Base-by-base conservation (phyloP, 2,888 invertebrate genomes). In the Drosophila niveifrons region DNA sequence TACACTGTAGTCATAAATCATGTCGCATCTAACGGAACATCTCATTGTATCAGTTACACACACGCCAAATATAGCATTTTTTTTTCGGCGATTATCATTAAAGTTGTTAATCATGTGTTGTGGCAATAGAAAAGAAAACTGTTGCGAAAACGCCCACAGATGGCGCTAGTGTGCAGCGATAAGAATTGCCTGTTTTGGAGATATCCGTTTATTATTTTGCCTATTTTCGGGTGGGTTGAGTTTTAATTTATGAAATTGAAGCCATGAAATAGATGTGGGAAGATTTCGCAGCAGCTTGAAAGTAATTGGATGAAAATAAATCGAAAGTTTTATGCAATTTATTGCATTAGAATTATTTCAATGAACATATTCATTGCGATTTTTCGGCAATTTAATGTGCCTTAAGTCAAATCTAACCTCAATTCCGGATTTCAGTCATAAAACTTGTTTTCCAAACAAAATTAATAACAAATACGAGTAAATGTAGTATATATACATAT, bases 1-100 rank as follows among this genome's bases (percentile, higher is more conserved):
- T 56, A 13, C 47, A 58, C 47, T 29, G 28, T 29, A 61, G 39
- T 39, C 64, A 75, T 75, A 71, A 75, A 75, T 75, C 75, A 71
- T 63, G 57, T 7, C 15, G 11, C 48, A 50, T 43, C 62, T 58
- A 34, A 13, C 18, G 28, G 29, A 52, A 31, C 28, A 67, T 57
- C 52, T 53, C 18, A 53, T 65, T 67, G 55, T 66, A 17, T 28
- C 34, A 23, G 23, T 41, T 15, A n/a, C 48, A 63, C 39, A 43
- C 58, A 43, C 23, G 36, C 39, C 15, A 31, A 13, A 28, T 44
- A 9, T n/a, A 31, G 2, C 39, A 28, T 36, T 36, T 13, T n/a
- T 47, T 34, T 31, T 47, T 18, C 15, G 36, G 15, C 56, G 51
- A 56, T 64, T 68, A 46, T 55, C 46, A 47, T 59, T 59, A 39